These are phyloP conservation scores for Polietes domitor DNA, from an alignment of 2,888 invertebrate species.

Conservation along the genomic window DNA sequence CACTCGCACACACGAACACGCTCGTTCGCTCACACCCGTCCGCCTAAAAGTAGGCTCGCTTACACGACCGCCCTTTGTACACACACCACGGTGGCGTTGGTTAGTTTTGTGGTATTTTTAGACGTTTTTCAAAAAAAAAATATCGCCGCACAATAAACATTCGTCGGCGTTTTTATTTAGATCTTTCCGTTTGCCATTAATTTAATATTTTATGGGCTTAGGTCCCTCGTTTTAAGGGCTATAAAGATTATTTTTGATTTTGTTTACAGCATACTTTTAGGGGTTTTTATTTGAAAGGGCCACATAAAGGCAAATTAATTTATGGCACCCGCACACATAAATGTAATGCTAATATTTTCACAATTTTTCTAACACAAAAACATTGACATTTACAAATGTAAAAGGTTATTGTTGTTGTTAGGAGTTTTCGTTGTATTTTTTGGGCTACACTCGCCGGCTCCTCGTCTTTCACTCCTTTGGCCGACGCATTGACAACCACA, in stretches of 20 bases:
- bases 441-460: no score
- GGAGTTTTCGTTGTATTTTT: no score
- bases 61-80: neutral
- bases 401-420: neutral
- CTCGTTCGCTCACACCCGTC: neutral
- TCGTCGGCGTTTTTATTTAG: neutral
- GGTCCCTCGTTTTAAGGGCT: neutral
- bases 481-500: neutral
- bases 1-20: neutral
- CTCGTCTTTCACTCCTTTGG: no score
- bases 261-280: conserved; percentile 34
- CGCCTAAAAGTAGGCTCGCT: conserved; percentile 47
- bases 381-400: neutral
- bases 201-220: neutral
- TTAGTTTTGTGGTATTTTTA: conserved; percentile 24
- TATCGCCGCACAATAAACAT: neutral
- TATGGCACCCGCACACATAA: neutral
- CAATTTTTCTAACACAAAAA: no score
- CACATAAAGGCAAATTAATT: neutral
- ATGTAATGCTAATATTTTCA: neutral
- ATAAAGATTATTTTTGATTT: neutral
- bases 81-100: neutral
- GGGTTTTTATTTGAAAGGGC: neutral
- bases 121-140: neutral
- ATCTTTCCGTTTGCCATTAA: neutral